Evolutionary conservation across 2,113 vertebrate genomes (phyloP).

Genomic region (Gulo gulo): DNA sequence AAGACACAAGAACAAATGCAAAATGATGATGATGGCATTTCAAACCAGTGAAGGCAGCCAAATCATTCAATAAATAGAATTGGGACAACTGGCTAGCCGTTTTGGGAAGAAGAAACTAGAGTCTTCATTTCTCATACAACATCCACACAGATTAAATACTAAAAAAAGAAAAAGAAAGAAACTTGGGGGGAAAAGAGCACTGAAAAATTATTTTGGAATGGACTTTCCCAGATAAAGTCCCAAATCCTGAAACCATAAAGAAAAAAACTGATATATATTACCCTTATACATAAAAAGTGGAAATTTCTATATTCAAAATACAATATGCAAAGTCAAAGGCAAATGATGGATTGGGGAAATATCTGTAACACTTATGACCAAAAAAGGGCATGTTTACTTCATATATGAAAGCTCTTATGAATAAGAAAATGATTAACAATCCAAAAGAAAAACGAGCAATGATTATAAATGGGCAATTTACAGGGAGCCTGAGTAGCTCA

Average conservation of each 20-base stretch:
- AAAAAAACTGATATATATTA: background rate
- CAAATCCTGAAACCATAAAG: background rate
- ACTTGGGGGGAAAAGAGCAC: background rate
- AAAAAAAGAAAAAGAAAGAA: background rate
- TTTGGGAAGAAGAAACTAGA: background rate
- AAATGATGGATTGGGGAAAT: background rate
- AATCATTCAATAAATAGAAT: background rate
- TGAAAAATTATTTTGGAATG: background rate
- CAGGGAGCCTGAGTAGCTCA: background rate
- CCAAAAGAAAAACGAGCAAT: background rate
- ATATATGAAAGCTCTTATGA: background rate
- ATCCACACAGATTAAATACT: background rate
- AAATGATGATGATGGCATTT: background rate
- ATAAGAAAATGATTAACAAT: constrained; percentile 10
- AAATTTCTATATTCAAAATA: background rate
- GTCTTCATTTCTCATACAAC: background rate
- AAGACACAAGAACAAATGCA: background rate
- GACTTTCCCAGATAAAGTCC: background rate
- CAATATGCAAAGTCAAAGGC: constrained; percentile 5
- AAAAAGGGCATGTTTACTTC: constrained; percentile 4
- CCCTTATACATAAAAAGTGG: constrained; percentile 18
- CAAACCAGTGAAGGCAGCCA: background rate
- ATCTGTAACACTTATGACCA: background rate
- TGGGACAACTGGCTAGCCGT: background rate
- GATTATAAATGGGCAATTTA: background rate